Evolutionary conservation across 2,113 vertebrate genomes (phyloP), one percentile per base, ranked within the genome.

Genomic region (Ramphastos sulfuratus): DNA sequence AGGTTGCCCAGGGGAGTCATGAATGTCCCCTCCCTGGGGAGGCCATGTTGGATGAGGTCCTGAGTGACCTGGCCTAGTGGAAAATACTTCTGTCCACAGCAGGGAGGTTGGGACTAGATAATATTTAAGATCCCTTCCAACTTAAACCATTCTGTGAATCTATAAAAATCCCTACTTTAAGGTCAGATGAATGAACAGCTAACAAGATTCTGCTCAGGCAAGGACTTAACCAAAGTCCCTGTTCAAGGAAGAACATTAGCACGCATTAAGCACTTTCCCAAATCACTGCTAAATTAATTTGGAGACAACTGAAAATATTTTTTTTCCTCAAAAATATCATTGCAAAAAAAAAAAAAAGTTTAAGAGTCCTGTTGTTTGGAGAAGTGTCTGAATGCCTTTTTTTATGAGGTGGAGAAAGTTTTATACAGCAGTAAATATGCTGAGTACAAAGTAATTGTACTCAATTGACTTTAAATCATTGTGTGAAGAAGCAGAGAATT

Each of bases 351-450:
- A 37, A 37, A n/a, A n/a, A n/a, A n/a, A 46, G 19, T 71, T 71
- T 71, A 83, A 48, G 33, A 89, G 2, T 56, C 5, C n/a, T 28
- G 7, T 85, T 94, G 55, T 82, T 73, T 25, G 42, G 64, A 59
- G 42, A 75, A 85, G 23, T 54, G 65, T 58, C 30, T 71, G 37
- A 18, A 54, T 85, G 46, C 67, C 46, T 92, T 85, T 89, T 94
- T 74, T 77, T 85, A 63, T 81, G 37, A 20, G 42, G 87, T 11
- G 5, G 2, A 87, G 60, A 44, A 91, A 87, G 89, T 93, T 92
- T 92, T 92, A 71, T 81, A 64, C 30, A 67, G 75, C 50, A 85
- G 33, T 91, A 89, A 94, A 80, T 87, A 85, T 71, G 56, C 89
- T 94, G 91, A 89, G n/a, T 71, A 65, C 33, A 14, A 77, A 87